These are phyloP conservation scores for Neuroterus valhalla DNA, from an alignment of 1,140 invertebrate species.

Conservation along the genomic window DNA sequence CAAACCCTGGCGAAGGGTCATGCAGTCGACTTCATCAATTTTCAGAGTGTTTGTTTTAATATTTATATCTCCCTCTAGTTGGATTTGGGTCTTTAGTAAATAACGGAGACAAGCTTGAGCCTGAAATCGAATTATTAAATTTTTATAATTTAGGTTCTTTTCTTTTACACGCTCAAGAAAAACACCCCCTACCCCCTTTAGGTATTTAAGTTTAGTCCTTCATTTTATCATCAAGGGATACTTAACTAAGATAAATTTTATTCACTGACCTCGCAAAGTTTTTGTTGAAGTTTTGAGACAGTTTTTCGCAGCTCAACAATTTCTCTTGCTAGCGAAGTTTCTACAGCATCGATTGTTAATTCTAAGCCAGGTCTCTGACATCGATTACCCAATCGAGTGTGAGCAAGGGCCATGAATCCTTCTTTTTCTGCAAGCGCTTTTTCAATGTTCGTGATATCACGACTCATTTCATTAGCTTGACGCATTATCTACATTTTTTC, in stretches of 20 bases:
- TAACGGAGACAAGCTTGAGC: constrained; percentile 84
- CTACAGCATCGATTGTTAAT: constrained; percentile 85
- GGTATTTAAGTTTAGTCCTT: too few relatives aligned
- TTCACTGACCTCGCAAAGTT: constrained; percentile 78
- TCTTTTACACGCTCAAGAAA: constrained; percentile 29
- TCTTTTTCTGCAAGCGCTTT: constrained; percentile 89
- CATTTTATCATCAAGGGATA: neutral
- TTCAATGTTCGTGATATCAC: constrained; percentile 85
- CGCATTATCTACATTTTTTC: constrained; percentile 64
- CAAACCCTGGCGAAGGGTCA: constrained; percentile 82
- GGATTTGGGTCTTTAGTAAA: constrained; percentile 88
- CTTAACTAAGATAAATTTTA: constrained; percentile 33
- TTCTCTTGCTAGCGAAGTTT: constrained; percentile 82
- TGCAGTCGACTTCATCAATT: constrained; percentile 93
- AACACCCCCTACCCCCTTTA: too few relatives aligned
- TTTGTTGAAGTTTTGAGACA: constrained; percentile 80
- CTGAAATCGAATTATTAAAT: constrained; percentile 64
- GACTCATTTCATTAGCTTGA: constrained; percentile 84
- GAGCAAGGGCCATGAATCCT: constrained; percentile 85
- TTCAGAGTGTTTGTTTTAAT: constrained; percentile 92
- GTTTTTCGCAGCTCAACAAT: constrained; percentile 81
- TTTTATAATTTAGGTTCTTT: constrained; percentile 11
- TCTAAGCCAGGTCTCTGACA: constrained; percentile 86
- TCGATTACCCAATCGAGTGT: constrained; percentile 87
- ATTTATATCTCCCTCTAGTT: constrained; percentile 93